Conservation (phyloP, 2,888 invertebrate species). For the Brenthis ino region DNA sequence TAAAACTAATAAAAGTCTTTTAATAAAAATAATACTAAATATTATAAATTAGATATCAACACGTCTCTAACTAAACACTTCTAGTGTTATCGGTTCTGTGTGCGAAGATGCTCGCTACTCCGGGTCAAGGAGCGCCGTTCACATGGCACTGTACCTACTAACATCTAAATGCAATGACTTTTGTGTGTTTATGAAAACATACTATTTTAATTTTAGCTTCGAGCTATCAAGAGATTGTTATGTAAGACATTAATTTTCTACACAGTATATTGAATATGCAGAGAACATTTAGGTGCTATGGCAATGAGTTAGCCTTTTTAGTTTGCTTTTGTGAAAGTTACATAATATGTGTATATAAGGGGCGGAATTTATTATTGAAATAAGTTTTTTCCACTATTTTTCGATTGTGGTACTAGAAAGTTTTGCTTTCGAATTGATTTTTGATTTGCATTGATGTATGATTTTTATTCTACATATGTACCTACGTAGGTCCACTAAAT, state of each 20-base stretch:
- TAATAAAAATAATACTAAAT: too few species aligned
- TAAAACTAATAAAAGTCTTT: too few species aligned
- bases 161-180: constrained; percentile 46
- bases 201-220: constrained; percentile 43
- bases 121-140: constrained; percentile 69
- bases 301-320: too few species aligned
- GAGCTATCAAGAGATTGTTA: constrained; percentile 20
- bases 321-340: not conserved
- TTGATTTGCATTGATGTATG: too few species aligned
- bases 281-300: constrained; percentile 2
- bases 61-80: constrained; percentile 35
- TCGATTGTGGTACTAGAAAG: too few species aligned
- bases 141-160: constrained; percentile 52
- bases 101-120: constrained; percentile 58
- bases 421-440: too few species aligned
- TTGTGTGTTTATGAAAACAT: constrained; percentile 43
- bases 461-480: too few species aligned
- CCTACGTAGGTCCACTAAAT: too few species aligned
- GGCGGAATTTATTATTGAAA: too few species aligned
- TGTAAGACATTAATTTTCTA: constrained; percentile 12
- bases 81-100: constrained; percentile 43
- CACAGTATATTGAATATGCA: constrained; percentile 8
- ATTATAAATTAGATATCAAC: not conserved
- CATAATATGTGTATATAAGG: not conserved
- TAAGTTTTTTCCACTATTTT: too few species aligned